Evolutionary conservation across 2,113 vertebrate genomes (phyloP).

Genomic region (Stigmatopora nigra): DNA sequence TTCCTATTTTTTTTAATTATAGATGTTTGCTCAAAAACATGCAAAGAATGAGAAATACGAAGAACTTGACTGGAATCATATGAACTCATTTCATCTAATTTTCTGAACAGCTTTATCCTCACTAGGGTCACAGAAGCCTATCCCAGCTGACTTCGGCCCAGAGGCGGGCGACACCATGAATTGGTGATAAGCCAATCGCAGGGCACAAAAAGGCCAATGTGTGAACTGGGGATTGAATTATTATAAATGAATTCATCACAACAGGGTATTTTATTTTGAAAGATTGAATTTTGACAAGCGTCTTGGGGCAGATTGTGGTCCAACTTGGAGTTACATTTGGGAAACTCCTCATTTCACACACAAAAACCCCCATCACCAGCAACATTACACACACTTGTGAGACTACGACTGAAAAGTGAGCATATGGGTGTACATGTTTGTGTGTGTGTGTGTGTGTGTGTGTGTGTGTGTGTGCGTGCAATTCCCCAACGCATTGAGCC

Average conservation of each 20-base stretch:
- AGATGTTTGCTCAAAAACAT: too few relatives aligned
- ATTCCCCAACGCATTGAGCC: not conserved
- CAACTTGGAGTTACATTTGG: not conserved
- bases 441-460: not conserved
- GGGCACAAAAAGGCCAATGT: not conserved
- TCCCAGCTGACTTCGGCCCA: too few relatives aligned
- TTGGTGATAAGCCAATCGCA: too few relatives aligned
- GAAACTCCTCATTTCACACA: constrained; percentile 1
- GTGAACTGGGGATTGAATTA: not conserved
- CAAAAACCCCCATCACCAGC: not conserved
- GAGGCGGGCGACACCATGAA: too few relatives aligned
- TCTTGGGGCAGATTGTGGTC: not conserved
- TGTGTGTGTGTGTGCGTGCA: not conserved
- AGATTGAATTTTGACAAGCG: not conserved
- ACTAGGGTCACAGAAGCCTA: too few relatives aligned
- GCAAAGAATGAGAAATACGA: too few relatives aligned
- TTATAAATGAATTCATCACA: not conserved
- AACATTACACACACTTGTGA: not conserved
- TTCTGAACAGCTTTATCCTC: too few relatives aligned
- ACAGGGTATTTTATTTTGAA: not conserved
- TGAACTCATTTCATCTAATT: too few relatives aligned
- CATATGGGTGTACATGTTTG: not conserved
- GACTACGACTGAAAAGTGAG: not conserved
- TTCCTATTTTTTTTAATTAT: too few relatives aligned
- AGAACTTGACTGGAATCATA: too few relatives aligned